Conservation (phyloP, 2,888 invertebrate species). For the Harmothoe impar region DNA sequence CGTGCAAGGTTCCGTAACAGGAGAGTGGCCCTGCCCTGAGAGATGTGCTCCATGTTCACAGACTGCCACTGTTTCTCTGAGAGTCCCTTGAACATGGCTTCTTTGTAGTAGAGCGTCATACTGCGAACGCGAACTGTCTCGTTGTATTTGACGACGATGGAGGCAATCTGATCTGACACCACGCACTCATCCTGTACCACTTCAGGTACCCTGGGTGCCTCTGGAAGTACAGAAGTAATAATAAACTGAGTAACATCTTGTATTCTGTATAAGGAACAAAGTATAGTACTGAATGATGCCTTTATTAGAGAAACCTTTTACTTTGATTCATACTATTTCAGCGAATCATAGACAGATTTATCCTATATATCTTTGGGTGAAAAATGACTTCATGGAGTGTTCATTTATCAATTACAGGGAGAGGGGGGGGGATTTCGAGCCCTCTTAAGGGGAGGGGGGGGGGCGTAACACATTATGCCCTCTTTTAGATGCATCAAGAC, state of each 20-base stretch:
- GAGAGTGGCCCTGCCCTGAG: slow-evolving; percentile 58
- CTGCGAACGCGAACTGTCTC: slow-evolving; percentile 66
- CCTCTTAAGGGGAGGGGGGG: too few species aligned
- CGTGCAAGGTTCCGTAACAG: slow-evolving; percentile 62
- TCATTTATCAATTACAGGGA: too few species aligned
- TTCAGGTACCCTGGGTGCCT: slow-evolving; percentile 65
- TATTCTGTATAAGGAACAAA: too few species aligned
- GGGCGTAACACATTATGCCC: too few species aligned
- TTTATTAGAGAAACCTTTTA: too few species aligned
- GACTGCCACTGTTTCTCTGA: slow-evolving; percentile 68
- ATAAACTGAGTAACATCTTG: too few species aligned
- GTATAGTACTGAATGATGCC: too few species aligned
- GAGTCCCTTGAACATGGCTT: slow-evolving; percentile 68
- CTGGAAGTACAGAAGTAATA: slow-evolving; percentile 60
- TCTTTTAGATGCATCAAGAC: too few species aligned
- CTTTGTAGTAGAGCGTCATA: slow-evolving; percentile 65
- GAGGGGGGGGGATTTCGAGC: too few species aligned
- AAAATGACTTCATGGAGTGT: too few species aligned
- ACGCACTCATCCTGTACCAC: slow-evolving; percentile 64
- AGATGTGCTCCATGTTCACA: slow-evolving; percentile 48
- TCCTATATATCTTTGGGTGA: too few species aligned
- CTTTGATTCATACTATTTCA: background rate
- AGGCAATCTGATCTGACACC: slow-evolving; percentile 65
- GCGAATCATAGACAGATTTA: background rate
- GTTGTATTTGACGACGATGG: slow-evolving; percentile 67